Base-by-base conservation (phyloP, 1,140 invertebrate species). In the Nasonia giraulti region DNA sequence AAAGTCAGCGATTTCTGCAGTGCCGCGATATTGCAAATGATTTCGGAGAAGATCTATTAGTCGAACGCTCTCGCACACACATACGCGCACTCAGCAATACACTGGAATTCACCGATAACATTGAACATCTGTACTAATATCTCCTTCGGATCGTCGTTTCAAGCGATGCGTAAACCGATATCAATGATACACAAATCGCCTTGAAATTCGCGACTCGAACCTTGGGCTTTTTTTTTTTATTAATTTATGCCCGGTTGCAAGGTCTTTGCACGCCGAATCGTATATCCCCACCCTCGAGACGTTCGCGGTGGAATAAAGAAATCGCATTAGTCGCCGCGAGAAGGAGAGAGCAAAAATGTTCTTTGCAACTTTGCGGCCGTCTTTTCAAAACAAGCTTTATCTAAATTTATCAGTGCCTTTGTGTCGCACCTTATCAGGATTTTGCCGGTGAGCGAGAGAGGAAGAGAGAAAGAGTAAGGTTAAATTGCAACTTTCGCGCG, bases 381-480 rank as follows among this genome's bases (percentile, higher is more conserved):
- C 87, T 89, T 91, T 90, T 88, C 87, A 88, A 88, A 90, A 88
- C 84, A 83, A 82, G 86, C 88, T 88, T 91, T 92, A 92, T 92
- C 89, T 89, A 89, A 87, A 89, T 89, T 91, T 90, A 91, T 92
- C 91, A 87, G 89, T 87, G 85, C 86, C 85, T 87, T 86, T 87
- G 82, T 89, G 87, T 40, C 80, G 33, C 33, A 85, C 86, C 87
- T 89, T 89, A 91, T 89, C 90, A 86, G 87, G 86, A 88, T 89
- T 89, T 89, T 86, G 85, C 87, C 85, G 89, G 8, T 78, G 80
- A 85, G 74, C n/a, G 33, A 80, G 71, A 27, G 27, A 27, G 27
- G 27, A 27, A 27, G 27, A 27, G 27, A 27, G 27, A 27, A 33
- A 77, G 50, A 77, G 80, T 82, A 83, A 85, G 80, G 73, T 85